Conservation (phyloP, 35 echinoderm and acorn worm species). For the Apostichopus parvimensis region DNA sequence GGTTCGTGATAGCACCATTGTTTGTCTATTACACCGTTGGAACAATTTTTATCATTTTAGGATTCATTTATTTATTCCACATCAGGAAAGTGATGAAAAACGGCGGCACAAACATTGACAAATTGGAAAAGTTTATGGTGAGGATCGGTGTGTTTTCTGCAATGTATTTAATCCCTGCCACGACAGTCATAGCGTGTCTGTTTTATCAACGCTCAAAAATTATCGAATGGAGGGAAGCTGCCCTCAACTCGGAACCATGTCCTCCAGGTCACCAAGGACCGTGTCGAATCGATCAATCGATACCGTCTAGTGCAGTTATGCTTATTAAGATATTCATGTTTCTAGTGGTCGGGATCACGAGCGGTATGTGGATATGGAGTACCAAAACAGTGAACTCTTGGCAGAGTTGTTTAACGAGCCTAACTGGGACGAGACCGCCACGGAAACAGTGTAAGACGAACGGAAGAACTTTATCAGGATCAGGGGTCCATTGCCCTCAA, state of each 20-base stretch:
- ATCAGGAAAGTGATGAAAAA: slow-evolving; percentile 97
- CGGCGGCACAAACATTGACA: slow-evolving; percentile 96
- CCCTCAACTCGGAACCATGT: slow-evolving; percentile 63
- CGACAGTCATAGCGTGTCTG: slow-evolving; percentile 87
- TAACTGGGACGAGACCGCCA: slow-evolving; percentile 33
- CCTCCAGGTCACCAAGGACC: slow-evolving; percentile 42
- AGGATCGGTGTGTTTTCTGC: slow-evolving; percentile 96
- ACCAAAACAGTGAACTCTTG: slow-evolving; percentile 95
- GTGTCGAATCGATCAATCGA: slow-evolving; percentile 76
- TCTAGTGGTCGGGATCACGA: slow-evolving; percentile 92
- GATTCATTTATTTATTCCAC: slow-evolving; percentile 92
- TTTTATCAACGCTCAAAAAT: slow-evolving; percentile 92
- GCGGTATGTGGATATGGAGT: slow-evolving; percentile 99
- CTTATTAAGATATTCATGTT: slow-evolving; percentile 93
- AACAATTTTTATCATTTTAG: slow-evolving; percentile 86
- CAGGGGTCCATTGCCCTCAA: background rate
- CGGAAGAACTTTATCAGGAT: background rate
- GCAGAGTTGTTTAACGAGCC: slow-evolving; percentile 68
- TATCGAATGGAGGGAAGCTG: slow-evolving; percentile 66
- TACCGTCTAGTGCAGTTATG: slow-evolving; percentile 83
- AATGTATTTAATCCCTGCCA: slow-evolving; percentile 92
- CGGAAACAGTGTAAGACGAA: slow-evolving; percentile 19
- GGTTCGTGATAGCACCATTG: slow-evolving; percentile 86
- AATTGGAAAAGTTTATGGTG: slow-evolving; percentile 96
- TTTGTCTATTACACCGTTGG: slow-evolving; percentile 88